A percentile compares a stretch with the other conserved stretches of the same genome.
Conservation (phyloP, 2,888 invertebrate species). For the Brachynemurus nebulosus region DNA sequence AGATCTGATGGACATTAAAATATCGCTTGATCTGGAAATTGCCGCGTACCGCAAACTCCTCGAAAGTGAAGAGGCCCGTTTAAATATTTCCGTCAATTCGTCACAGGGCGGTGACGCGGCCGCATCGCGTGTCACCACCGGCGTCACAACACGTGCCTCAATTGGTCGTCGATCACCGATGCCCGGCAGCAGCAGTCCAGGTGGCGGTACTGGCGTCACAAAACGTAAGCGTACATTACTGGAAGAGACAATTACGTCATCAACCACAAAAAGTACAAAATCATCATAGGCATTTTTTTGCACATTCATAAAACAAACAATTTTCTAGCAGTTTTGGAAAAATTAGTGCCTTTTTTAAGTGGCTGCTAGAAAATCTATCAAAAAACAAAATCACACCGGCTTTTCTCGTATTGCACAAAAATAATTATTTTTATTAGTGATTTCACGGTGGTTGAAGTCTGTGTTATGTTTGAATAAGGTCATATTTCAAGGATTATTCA, state of each 20-base stretch:
- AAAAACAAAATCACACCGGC: no score
- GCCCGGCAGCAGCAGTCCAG: conserved; percentile 17
- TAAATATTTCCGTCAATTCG: conserved; percentile 42
- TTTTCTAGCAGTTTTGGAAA: no score
- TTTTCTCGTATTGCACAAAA: no score
- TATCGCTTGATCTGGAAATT: conserved; percentile 79
- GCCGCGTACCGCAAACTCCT: conserved; percentile 80
- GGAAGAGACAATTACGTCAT: conserved; percentile 31
- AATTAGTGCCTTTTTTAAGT: no score
- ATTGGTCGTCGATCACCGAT: conserved; percentile 32
- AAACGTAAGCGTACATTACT: conserved; percentile 45
- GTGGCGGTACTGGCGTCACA: neutral
- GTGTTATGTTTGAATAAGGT: no score
- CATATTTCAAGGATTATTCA: no score
- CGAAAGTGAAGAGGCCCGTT: conserved; percentile 67
- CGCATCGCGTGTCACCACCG: neutral
- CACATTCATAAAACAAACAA: no score
- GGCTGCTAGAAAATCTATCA: no score
- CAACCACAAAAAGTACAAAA: neutral
- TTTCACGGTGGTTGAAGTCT: no score
- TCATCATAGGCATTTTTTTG: neutral
- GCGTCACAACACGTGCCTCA: conserved; percentile 20
- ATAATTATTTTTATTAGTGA: no score
- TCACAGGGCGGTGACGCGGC: conserved; percentile 18
- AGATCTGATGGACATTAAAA: conserved; percentile 93